Percentiles rank a stretch among this genome's conserved stretches.
Evolutionary conservation across 1,140 invertebrate species (phyloP).

Genomic region (Stegodyphus mimosarum): DNA sequence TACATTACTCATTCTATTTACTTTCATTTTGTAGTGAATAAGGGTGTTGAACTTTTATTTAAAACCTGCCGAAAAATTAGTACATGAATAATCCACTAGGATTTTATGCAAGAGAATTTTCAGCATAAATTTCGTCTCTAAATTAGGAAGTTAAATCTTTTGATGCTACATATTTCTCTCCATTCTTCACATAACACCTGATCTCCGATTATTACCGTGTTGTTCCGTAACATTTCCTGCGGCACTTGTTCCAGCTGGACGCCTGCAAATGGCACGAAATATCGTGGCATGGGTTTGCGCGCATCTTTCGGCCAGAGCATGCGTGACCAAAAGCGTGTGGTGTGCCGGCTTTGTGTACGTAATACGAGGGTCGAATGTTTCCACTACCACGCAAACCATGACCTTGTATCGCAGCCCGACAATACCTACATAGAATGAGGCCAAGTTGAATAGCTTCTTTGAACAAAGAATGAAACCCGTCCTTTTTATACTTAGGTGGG

Average conservation of each 20-base stretch:
- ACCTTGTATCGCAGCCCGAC: constrained; percentile 32
- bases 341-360: neutral
- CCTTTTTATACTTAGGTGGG: neutral
- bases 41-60: no score
- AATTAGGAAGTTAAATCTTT: no score
- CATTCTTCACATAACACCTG: no score
- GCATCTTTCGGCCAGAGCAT: neutral
- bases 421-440: constrained; percentile 34
- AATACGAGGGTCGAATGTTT: neutral
- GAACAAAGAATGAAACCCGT: constrained; percentile 33
- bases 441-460: constrained; percentile 2
- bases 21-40: no score
- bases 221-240: neutral
- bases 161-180: no score
- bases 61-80: no score
- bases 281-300: neutral
- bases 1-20: no score
- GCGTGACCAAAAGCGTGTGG: constrained; percentile 24
- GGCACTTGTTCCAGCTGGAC: constrained; percentile 21
- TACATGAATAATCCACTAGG: no score
- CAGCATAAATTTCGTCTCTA: no score
- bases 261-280: constrained; percentile 29
- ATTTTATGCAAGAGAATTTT: no score
- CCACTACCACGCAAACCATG: neutral
- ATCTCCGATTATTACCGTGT: neutral